Evolutionary conservation across 92 coral and sea anemone genomes (phyloP), one percentile per base, ranked within the genome.

Genomic region (Zoanthus gigantus): DNA sequence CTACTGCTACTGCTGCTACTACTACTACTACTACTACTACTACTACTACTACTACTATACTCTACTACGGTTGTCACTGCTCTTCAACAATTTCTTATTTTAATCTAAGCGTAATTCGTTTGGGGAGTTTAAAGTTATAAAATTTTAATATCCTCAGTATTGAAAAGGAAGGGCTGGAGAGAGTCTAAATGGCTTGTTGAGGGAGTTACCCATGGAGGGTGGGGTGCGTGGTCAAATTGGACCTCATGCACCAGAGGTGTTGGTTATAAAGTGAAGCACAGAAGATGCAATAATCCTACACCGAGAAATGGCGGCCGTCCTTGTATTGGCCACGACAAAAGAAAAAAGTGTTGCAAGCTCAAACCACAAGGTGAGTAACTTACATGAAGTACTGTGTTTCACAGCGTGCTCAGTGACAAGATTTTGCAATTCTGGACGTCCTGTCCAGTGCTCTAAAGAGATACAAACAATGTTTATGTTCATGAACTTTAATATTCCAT

Each of bases 191-290:
- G 99, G 99, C 82, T 90, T 72, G n/a, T 9, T n/a, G 79, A 92
- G 50, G 99, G 99, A 28, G 99, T 91, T 16, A 90, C 89, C 53
- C 95, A 96, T 76, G 99, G 99, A 13, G 89, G 90, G 61, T 96
- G 99, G 99, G 93, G 92, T 29, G 71, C 29, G 71, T 96, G 99
- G 99, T 92, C 92, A 16, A 37, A 86, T 71, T 96, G 99, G 99
- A 78, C 81, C 14, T 78, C 85, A 45, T 96, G 99, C 87, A 86
- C 93, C 42, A 88, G 85, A 9, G 75, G 89, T 67, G 78, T 87
- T 23, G 88, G 96, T 42, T 87, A 85, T 17, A 92, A 71, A 69
- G 46, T 58, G 16, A 95, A 96, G 65, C 12, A 88, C 32, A 74
- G 99, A 77, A 75, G 79, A 7, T 95, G 99, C 79, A 84, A 76